Conservation (phyloP, 1,140 invertebrate species). For the Zaprionus taronus region DNA sequence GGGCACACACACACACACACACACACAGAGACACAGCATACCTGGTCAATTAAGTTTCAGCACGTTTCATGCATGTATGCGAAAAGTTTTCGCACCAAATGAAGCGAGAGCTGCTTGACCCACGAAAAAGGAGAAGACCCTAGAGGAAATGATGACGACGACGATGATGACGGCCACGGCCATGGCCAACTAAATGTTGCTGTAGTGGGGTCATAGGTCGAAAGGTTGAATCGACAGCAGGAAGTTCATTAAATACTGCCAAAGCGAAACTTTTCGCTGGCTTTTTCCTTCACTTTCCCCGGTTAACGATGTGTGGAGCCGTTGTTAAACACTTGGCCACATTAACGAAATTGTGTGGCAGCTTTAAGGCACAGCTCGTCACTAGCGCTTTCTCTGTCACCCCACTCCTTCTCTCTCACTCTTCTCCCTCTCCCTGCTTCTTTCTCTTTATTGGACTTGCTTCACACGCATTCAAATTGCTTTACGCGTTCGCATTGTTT, state of each 20-base stretch:
- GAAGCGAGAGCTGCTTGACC: slow-evolving; percentile 59
- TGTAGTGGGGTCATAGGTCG: slow-evolving; percentile 35
- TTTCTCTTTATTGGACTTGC: neutral
- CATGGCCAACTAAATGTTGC: slow-evolving; percentile 33
- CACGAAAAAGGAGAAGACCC: slow-evolving; percentile 1
- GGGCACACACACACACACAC: neutral
- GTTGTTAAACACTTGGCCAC: slow-evolving; percentile 42
- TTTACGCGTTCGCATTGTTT: slow-evolving; percentile 46
- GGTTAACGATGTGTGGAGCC: slow-evolving; percentile 56
- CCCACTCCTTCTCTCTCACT: neutral
- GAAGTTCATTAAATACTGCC: slow-evolving; percentile 73
- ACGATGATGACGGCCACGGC: slow-evolving; percentile 21
- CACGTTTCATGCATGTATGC: slow-evolving; percentile 67
- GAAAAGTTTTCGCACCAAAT: slow-evolving; percentile 63
- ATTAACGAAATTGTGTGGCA: slow-evolving; percentile 16
- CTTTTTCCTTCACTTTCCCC: slow-evolving; percentile 10
- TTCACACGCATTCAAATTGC: slow-evolving; percentile 38
- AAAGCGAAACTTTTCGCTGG: slow-evolving; percentile 10
- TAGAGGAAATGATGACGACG: neutral
- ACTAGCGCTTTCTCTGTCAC: neutral
- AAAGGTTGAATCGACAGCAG: slow-evolving; percentile 65
- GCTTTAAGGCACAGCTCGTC: slow-evolving; percentile 17
- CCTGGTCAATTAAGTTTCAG: slow-evolving; percentile 72
- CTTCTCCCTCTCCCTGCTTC: neutral
- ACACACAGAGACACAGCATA: neutral